Evolutionary conservation across 2,797 vertebrate species (phyloP), one percentile per base, ranked within the genome.

Genomic region (Chromobotia macracanthus): DNA sequence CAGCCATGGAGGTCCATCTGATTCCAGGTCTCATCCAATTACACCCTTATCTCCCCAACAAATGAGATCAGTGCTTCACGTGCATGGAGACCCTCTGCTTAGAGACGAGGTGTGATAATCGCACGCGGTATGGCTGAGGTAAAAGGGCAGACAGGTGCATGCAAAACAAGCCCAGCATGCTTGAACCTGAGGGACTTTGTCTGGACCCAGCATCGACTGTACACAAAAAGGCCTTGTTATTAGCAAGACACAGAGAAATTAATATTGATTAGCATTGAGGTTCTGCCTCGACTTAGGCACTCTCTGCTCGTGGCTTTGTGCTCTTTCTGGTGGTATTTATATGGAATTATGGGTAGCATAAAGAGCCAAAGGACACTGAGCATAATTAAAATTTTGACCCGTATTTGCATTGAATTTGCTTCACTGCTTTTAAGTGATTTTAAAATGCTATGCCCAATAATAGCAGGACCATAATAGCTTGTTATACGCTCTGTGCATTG

Each of bases 1-100:
- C 88, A 90, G 84, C 90, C 89, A 84, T 90, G 89, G 90, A 87
- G 90, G 84, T 86, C 86, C 88, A 93, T 91, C 92, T 91, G 86
- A 91, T 92, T 92, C 89, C 85, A 91, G 91, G 87, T 87, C 90
- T 91, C 90, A 92, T 94, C 92, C 92, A 93, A 94, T 95, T 95
- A 94, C 87, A 88, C 86, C 86, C 90, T 93, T 93, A 92, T 94
- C 93, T 94, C 90, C 88, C 86, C 84, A 90, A 87, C 91, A 91
- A 91, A 93, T 91, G 87, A 91, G 90, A 93, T 93, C 91, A 92
- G 91, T 92, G 90, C 86, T 87, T 84, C 84, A 86, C 89, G 87
- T 87, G 88, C 89, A 90, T 84, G 78, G 83, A 88, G 87, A 90
- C 86, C 89, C 87, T 87, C 90, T 89, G 86, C 84, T 86, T 74